Evolutionary conservation across 2,113 vertebrate species (phyloP).

Genomic region (Pandion haliaetus): DNA sequence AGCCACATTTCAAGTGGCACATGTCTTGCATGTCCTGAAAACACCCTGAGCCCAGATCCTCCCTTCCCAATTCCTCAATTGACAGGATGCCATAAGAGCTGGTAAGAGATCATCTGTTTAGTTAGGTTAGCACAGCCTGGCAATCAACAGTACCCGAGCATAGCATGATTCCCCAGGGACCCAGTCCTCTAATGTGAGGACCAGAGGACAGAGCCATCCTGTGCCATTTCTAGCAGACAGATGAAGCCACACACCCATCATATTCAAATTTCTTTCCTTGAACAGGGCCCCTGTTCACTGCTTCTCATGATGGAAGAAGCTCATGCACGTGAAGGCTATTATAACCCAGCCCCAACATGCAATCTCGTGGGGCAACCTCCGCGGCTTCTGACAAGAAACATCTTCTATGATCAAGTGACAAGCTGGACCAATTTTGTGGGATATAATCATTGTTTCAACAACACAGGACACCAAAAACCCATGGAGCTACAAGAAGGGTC

Average conservation of each 20-base stretch:
- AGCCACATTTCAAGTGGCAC: neutral
- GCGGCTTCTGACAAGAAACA: neutral
- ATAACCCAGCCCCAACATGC: neutral
- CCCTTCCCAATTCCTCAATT: neutral
- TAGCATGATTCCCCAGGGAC: neutral
- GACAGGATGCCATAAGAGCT: neutral
- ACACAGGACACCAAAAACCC: neutral
- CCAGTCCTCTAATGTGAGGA: neutral
- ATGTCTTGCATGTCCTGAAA: conserved; percentile 17
- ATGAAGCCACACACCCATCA: neutral
- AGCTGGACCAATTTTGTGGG: rapidly evolving
- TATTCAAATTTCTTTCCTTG: neutral
- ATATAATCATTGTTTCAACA: neutral
- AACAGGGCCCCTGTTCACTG: neutral
- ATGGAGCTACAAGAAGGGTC: neutral
- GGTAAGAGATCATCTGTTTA: neutral
- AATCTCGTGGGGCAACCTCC: neutral
- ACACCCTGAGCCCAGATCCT: neutral
- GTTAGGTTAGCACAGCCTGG: neutral
- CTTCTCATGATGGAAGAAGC: neutral
- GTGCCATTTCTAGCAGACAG: neutral
- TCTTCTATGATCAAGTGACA: neutral
- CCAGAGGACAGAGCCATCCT: neutral
- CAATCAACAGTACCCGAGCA: neutral
- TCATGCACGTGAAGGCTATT: neutral